Base-by-base conservation (phyloP, 2,113 vertebrate species). In the Noturus placidus region DNA sequence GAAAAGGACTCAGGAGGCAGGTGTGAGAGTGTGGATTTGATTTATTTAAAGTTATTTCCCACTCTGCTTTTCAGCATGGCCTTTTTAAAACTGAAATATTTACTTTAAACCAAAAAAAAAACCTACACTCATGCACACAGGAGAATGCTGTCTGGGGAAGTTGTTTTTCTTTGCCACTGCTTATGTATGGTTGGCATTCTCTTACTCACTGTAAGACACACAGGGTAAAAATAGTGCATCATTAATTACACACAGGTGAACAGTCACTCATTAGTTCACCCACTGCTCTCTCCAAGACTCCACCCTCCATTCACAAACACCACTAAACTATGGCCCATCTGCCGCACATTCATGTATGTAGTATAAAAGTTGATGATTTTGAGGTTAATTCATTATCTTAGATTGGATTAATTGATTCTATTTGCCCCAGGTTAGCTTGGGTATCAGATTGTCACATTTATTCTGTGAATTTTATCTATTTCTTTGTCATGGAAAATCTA, bases 161-260 rank as follows among this genome's bases (percentile, higher is more conserved):
- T 78, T 78, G 52, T 8, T 56, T 54, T 30, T 33, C 27, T 79
- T 9, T 79, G 15, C n/a, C n/a, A 33, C 15, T 33, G 76, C 46
- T 17, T 79, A 6, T 46, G 22, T 46, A 11, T 77, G 22, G 10
- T 50, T 77, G 46, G 6, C 8, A 33, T 54, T 79, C 52, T 33
- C n/a, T 10, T 79, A 79, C 27, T 54, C 25, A 52, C 52, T 79
- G 17, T 6, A 20, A 19, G n/a, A 54, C 15, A 35, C 30, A 30
- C 13, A n/a, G 42, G 6, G 74, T 56, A 79, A 56, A 79, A 79
- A 78, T 78, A 78, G 76, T 54, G 76, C 76, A 78, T 78, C 76
- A n/a, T 78, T 30, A 78, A 54, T n/a, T n/a, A 52, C 25, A 30
- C 27, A 54, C 27, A n/a, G 76, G 76, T 52, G 46, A 78, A 77